Percentiles rank a stretch among this genome's conserved stretches.
Evolutionary conservation across 2,113 vertebrate genomes (phyloP).

Genomic region (Nycticryphes semicollaris): DNA sequence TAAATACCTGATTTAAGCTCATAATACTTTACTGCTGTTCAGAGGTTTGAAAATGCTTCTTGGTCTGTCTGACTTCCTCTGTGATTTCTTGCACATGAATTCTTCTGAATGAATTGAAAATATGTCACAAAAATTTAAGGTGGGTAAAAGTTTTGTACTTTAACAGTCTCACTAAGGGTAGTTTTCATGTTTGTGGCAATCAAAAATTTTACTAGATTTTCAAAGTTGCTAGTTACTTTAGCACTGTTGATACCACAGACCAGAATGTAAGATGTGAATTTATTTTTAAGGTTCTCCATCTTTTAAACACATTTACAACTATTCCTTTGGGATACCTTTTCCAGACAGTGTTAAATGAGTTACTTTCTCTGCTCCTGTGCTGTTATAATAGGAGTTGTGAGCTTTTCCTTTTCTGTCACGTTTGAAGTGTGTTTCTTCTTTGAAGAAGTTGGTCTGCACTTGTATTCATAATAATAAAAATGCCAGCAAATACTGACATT

Average conservation of each 20-base stretch:
- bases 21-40: not conserved
- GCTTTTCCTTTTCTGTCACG: conserved; percentile 20
- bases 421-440: conserved; percentile 32
- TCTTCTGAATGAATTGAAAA: conserved; percentile 12
- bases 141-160: not conserved
- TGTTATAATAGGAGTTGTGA: conserved; percentile 5
- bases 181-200: not conserved
- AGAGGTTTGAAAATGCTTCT: conserved; percentile 3
- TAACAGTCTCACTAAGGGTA: not conserved
- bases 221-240: not conserved
- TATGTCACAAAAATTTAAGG: not conserved
- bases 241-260: not conserved
- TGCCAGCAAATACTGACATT: conserved; percentile 51
- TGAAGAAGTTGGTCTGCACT: conserved; percentile 38
- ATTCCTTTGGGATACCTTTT: conserved; percentile 33
- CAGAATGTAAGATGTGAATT: not conserved
- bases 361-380: conserved; percentile 10
- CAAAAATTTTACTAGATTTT: conserved; percentile 12
- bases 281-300: not conserved
- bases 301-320: conserved; percentile 34
- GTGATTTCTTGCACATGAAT: not conserved
- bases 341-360: conserved; percentile 18
- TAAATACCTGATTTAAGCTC: conserved; percentile 8
- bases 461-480: conserved; percentile 52
- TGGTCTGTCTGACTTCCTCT: conserved; percentile 1